These are phyloP conservation scores for Drosophila paulistorum DNA, from an alignment of 1,140 invertebrate genomes.

Conservation along the genomic window DNA sequence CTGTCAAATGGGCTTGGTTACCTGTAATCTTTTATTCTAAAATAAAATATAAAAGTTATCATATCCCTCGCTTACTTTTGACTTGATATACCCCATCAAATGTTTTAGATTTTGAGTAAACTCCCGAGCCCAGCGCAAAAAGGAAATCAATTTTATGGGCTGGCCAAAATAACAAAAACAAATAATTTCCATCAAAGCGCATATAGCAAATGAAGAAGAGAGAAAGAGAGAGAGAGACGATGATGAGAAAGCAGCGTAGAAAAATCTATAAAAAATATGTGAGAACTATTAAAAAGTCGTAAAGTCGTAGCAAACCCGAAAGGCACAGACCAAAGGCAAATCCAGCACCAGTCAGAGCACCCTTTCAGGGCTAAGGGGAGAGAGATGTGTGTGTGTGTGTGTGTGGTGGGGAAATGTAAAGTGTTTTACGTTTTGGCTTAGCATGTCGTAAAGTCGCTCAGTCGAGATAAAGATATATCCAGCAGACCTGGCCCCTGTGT, in stretches of 20 bases:
- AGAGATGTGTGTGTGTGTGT: neutral
- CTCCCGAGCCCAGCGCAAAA: constrained; percentile 27
- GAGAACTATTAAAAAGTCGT: constrained; percentile 83
- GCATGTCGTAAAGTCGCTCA: constrained; percentile 71
- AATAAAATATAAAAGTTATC: too few relatives aligned
- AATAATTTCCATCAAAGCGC: constrained; percentile 60
- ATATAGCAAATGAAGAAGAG: constrained; percentile 1
- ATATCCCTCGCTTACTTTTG: too few relatives aligned
- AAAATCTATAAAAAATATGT: constrained; percentile 81
- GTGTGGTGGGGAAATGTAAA: constrained; percentile 35
- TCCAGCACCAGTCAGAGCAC: neutral
- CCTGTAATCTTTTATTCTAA: too few relatives aligned
- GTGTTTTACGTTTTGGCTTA: constrained; percentile 68
- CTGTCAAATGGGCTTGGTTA: too few relatives aligned
- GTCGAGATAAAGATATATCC: constrained; percentile 50
- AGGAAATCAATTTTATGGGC: constrained; percentile 83
- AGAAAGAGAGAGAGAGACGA: constrained; percentile 2
- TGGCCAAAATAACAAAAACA: constrained; percentile 64
- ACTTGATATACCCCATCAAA: too few relatives aligned
- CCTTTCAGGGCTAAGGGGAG: neutral
- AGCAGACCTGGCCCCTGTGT: neutral
- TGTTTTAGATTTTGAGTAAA: constrained; percentile 26
- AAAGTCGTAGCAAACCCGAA: constrained; percentile 48
- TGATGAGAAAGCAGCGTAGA: constrained; percentile 47
- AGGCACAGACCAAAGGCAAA: neutral